Evolutionary conservation across 2,888 invertebrate species (phyloP).

Genomic region (Parnassius smintheus): DNA sequence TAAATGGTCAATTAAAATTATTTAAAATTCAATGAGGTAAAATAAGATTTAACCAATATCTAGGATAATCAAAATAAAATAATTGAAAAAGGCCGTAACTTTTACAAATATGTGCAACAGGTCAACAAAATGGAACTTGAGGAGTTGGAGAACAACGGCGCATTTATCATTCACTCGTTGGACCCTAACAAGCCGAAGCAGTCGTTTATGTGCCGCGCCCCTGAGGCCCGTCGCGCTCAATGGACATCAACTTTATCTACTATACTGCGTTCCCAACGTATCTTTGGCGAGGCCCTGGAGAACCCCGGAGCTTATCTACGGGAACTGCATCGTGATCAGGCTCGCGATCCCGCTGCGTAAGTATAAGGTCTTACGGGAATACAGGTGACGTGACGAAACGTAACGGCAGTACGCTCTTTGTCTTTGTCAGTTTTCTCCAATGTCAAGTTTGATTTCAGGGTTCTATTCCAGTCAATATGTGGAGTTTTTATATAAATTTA

Average conservation of each 20-base stretch:
- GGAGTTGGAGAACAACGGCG: conserved; percentile 71
- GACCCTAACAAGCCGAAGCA: conserved; percentile 89
- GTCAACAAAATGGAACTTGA: conserved; percentile 96
- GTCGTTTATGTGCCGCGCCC: conserved; percentile 90
- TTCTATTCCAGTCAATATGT: too few relatives aligned
- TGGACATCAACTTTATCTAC: conserved; percentile 92
- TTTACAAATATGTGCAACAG: conserved; percentile 69
- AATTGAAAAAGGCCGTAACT: too few relatives aligned
- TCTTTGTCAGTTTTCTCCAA: neutral
- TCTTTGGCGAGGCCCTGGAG: conserved; percentile 96
- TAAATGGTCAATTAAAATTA: too few relatives aligned
- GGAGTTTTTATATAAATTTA: too few relatives aligned
- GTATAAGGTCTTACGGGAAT: conserved; percentile 38
- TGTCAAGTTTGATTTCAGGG: too few relatives aligned
- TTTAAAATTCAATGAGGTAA: too few relatives aligned
- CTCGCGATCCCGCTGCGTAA: conserved; percentile 62
- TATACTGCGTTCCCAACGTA: conserved; percentile 95
- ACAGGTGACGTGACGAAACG: neutral
- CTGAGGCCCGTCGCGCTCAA: conserved; percentile 87
- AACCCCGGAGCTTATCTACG: conserved; percentile 88
- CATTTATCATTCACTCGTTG: conserved; percentile 83
- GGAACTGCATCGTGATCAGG: conserved; percentile 56
- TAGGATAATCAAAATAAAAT: too few relatives aligned
- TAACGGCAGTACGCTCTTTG: neutral
- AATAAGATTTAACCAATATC: too few relatives aligned